Conservation (phyloP, 2,888 invertebrate species). For the Melinaea marsaeus region DNA sequence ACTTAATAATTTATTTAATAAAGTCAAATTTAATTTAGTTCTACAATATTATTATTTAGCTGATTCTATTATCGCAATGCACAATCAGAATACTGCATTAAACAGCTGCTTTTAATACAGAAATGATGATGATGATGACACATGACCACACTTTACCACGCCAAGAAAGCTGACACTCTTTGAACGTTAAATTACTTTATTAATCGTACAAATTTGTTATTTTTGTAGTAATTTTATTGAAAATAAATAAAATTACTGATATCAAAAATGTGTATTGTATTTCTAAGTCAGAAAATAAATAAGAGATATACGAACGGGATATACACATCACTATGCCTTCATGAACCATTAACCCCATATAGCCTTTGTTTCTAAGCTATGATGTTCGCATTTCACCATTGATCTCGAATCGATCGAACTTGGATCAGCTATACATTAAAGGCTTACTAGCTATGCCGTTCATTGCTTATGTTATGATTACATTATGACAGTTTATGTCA, state of each 20-base stretch:
- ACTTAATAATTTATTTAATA: neutral
- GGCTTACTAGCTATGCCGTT: no score
- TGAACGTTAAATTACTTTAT: neutral
- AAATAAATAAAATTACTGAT: neutral
- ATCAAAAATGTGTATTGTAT: neutral
- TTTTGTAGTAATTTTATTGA: neutral
- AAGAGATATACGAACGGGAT: no score
- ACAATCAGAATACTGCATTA: neutral
- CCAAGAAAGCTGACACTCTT: neutral
- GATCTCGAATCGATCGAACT: no score
- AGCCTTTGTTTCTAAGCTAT: no score
- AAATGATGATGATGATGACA: neutral
- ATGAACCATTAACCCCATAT: no score
- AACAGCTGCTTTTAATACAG: neutral
- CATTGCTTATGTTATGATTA: no score
- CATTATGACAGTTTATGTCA: no score
- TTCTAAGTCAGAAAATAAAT: no score
- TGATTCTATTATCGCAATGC: conserved; percentile 3
- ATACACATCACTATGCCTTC: no score
- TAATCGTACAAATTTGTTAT: neutral
- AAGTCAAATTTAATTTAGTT: neutral
- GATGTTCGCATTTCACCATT: no score
- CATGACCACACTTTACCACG: conserved; percentile 3
- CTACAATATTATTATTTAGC: neutral
- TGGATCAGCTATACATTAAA: no score